Conservation (phyloP, 2,797 vertebrate species). For the Limnodromus scolopaceus region DNA sequence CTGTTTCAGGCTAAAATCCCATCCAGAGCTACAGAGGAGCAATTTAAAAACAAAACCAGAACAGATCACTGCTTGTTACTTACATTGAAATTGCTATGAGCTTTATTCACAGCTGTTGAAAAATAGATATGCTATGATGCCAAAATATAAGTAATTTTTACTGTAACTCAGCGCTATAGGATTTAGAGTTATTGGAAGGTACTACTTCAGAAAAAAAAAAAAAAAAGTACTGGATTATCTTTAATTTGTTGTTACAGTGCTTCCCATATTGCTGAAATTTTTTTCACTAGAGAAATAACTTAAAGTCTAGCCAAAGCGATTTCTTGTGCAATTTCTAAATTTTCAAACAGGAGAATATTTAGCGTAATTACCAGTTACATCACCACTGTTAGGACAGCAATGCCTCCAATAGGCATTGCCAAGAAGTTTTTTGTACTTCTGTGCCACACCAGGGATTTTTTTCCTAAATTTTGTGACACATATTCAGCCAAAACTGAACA, state of each 20-base stretch:
- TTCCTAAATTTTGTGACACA: neutral
- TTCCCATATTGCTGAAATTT: neutral
- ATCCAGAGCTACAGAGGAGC: neutral
- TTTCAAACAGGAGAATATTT: neutral
- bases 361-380: neutral
- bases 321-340: neutral
- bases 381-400: neutral
- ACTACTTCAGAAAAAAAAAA: neutral
- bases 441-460: neutral
- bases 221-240: neutral
- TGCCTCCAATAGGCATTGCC: fast-evolving
- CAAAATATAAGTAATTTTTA: neutral
- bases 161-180: neutral
- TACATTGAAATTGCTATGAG: neutral
- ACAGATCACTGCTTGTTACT: neutral
- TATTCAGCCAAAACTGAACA: neutral
- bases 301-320: neutral
- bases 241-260: neutral
- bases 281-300: neutral
- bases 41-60: neutral
- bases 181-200: neutral
- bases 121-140: neutral
- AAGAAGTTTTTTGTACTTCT: neutral
- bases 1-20: neutral
- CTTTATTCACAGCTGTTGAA: neutral